Percentiles rank a stretch among this genome's conserved stretches.
These are phyloP conservation scores for Acleris cristana DNA, from an alignment of 2,888 invertebrate species.

Conservation along the genomic window DNA sequence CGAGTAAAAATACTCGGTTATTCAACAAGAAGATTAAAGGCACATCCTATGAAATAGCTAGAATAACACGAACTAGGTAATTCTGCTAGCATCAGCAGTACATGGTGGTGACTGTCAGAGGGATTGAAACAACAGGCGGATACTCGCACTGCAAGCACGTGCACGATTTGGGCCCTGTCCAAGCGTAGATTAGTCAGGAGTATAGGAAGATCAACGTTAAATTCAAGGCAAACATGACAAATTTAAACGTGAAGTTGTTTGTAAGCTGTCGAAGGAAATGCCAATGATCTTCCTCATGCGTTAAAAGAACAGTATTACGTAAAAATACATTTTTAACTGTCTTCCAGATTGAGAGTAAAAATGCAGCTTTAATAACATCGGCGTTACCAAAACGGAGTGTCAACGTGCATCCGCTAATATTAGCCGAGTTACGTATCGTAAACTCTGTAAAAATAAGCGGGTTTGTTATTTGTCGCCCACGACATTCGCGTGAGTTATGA, in stretches of 20 bases:
- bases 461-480: constrained; percentile 66
- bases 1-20: too few relatives aligned
- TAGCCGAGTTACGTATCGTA: constrained; percentile 67
- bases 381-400: constrained; percentile 41
- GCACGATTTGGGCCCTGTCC: too few relatives aligned
- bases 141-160: too few relatives aligned
- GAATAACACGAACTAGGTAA: too few relatives aligned
- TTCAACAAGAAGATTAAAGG: too few relatives aligned
- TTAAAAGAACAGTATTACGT: constrained; percentile 31
- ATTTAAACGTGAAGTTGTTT: constrained; percentile 3
- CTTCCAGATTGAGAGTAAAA: constrained; percentile 25
- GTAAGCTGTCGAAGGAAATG: constrained; percentile 24
- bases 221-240: constrained; percentile 1
- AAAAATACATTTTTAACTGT: constrained; percentile 17
- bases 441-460: constrained; percentile 67
- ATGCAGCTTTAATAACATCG: constrained; percentile 25
- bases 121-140: too few relatives aligned
- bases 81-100: too few relatives aligned
- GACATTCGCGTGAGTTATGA: constrained; percentile 54
- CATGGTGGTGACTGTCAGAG: too few relatives aligned
- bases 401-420: constrained; percentile 55
- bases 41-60: too few relatives aligned
- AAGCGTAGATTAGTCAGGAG: too few relatives aligned
- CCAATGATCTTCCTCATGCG: constrained; percentile 3
- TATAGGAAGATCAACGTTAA: neutral